Conservation (phyloP, 2,113 vertebrate species). For the Dipodomys merriami region DNA sequence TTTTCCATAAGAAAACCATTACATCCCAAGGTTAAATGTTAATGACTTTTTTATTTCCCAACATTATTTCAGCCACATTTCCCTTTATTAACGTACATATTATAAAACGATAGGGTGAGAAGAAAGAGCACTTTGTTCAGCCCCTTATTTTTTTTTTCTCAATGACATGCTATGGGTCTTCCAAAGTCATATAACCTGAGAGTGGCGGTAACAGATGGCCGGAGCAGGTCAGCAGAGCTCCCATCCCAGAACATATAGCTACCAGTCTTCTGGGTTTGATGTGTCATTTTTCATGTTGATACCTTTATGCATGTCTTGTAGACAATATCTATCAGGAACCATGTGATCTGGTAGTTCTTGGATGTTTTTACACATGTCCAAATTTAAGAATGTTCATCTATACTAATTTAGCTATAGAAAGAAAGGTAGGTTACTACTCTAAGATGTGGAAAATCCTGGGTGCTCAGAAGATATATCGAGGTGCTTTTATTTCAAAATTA, state of each 20-base stretch:
- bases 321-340: not conserved
- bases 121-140: not conserved
- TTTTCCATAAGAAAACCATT: not conserved
- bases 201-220: too few species aligned
- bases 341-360: not conserved
- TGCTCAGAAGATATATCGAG: not conserved
- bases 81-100: not conserved
- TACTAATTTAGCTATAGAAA: not conserved
- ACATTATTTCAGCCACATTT: not conserved
- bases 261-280: not conserved
- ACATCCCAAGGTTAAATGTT: not conserved
- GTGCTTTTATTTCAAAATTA: not conserved
- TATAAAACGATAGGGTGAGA: not conserved
- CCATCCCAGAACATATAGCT: not conserved
- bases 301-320: not conserved
- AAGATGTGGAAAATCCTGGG: not conserved
- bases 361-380: not conserved
- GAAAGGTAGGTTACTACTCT: not conserved
- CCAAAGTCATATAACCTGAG: accelerated
- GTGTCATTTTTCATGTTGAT: not conserved
- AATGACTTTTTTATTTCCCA: not conserved
- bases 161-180: not conserved
- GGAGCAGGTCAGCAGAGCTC: not conserved
- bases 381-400: not conserved
- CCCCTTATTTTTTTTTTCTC: not conserved